Evolutionary conservation across 1,140 invertebrate species (phyloP).

Genomic region (Drosophila hydei): DNA sequence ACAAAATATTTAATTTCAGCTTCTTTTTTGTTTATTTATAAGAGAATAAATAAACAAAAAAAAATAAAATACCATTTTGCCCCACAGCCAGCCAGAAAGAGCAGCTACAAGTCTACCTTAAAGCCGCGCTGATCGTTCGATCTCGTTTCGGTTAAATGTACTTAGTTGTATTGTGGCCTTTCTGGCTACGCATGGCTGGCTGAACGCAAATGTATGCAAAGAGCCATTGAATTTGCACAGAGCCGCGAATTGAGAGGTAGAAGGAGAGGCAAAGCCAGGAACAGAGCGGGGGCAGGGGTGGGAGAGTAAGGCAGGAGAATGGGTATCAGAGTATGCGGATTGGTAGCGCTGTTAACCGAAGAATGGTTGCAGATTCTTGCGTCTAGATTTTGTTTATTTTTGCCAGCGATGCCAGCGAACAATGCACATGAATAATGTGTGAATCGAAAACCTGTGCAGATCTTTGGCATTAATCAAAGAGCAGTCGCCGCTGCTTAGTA

Average conservation of each 20-base stretch:
- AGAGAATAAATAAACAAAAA: not conserved
- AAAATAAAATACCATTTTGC: not conserved
- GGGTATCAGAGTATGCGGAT: constrained; percentile 19
- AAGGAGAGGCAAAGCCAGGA: not conserved
- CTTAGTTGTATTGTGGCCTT: constrained; percentile 59
- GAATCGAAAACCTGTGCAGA: constrained; percentile 76
- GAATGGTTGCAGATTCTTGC: constrained; percentile 79
- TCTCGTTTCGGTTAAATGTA: constrained; percentile 51
- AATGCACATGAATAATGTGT: constrained; percentile 82
- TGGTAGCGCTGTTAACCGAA: constrained; percentile 49
- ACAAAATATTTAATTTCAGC: too few species aligned
- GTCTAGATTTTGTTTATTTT: constrained; percentile 83
- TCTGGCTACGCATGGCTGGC: constrained; percentile 77
- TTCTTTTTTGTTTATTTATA: too few species aligned
- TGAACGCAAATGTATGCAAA: constrained; percentile 81
- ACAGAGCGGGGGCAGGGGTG: not conserved
- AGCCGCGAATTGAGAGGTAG: constrained; percentile 6
- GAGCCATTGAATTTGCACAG: constrained; percentile 78
- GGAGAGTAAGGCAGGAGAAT: not conserved
- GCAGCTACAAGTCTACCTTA: not conserved
- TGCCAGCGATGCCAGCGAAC: constrained; percentile 59
- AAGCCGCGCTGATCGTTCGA: constrained; percentile 4
- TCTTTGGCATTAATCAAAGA: constrained; percentile 80
- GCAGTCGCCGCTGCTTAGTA: constrained; percentile 64
- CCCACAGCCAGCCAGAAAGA: not conserved